These are phyloP conservation scores for Napeogenes inachia DNA, from an alignment of 2,888 invertebrate species.

Conservation along the genomic window DNA sequence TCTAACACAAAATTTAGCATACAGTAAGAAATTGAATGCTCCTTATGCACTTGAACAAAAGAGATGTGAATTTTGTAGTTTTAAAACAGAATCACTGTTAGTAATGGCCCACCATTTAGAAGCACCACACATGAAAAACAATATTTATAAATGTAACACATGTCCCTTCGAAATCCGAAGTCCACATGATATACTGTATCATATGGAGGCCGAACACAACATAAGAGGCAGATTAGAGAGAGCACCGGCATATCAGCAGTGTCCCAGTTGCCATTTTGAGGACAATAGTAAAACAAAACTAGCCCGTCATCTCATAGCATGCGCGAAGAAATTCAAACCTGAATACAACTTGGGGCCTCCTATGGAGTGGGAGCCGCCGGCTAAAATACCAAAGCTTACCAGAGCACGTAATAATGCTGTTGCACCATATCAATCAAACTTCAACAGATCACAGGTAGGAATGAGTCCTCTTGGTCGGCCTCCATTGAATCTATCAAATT, in stretches of 20 bases:
- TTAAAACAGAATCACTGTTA: conserved; percentile 91
- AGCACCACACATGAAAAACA: conserved; percentile 94
- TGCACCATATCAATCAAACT: conserved; percentile 67
- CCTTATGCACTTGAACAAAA: conserved; percentile 87
- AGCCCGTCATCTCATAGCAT: conserved; percentile 91
- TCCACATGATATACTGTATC: conserved; percentile 93
- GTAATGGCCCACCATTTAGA: conserved; percentile 94
- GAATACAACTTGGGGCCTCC: conserved; percentile 93
- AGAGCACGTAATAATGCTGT: conserved; percentile 66
- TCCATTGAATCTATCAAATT: conserved; percentile 49
- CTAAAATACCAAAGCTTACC: conserved; percentile 88
- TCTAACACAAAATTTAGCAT: conserved; percentile 90
- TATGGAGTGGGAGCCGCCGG: conserved; percentile 95
- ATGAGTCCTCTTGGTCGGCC: conserved; percentile 63
- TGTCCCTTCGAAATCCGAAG: conserved; percentile 91
- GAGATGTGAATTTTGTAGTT: conserved; percentile 93
- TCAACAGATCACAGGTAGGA: conserved; percentile 71
- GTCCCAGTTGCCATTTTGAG: conserved; percentile 96
- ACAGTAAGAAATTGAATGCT: conserved; percentile 91
- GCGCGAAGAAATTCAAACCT: conserved; percentile 93
- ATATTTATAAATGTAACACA: conserved; percentile 91
- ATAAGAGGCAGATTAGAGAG: conserved; percentile 91
- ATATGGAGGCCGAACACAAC: conserved; percentile 96
- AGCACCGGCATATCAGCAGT: conserved; percentile 94
- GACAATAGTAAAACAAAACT: conserved; percentile 95